Base-by-base conservation (phyloP, 2,113 vertebrate species). In the Amazona vittata region DNA sequence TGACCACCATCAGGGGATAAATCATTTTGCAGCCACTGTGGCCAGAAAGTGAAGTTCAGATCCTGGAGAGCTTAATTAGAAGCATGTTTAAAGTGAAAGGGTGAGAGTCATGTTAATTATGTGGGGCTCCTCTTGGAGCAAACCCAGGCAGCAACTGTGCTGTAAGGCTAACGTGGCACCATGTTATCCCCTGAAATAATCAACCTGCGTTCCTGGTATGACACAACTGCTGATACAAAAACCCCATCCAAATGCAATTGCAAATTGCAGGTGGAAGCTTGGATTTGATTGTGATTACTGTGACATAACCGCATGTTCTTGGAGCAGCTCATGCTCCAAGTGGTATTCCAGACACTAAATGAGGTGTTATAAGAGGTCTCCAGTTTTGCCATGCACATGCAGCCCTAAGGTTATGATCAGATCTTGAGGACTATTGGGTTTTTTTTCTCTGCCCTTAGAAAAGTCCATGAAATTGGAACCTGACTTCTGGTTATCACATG, bases 51-150 rank as follows among this genome's bases (percentile, higher is more conserved):
- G 94, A 93, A 96, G 96, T 96, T 98, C 96, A 93, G 93, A 96
- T 85, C 81, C 97, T 97, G 82, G 90, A 93, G 95, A 94, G 95
- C 94, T 97, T 98, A 98, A 98, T 97, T 97, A 97, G 95, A 97
- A 94, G 89, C 92, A 83, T 94, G 97, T 96, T 97, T 97, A 96
- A 97, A 97, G 97, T 92, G 95, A 97, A 97, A 96, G 95, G 96
- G 95, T 96, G 96, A 97, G 96, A 98, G 93, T 96, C 93, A 74
- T 41, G 53, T 97, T 97, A 98, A 97, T 97, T 97, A 97, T 60
- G 83, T 60, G 89, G 93, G 94, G 90, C 52, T 88, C 95, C 94
- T 92, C 95, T 96, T 92, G 90, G 92, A 96, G 95, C 79, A 91
- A 96, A 91, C 73, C 85, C 73, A 64, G 90, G 82, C 75, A 86